Evolutionary conservation across 2,797 vertebrate species (phyloP).

Genomic region (Manis pentadactyla): DNA sequence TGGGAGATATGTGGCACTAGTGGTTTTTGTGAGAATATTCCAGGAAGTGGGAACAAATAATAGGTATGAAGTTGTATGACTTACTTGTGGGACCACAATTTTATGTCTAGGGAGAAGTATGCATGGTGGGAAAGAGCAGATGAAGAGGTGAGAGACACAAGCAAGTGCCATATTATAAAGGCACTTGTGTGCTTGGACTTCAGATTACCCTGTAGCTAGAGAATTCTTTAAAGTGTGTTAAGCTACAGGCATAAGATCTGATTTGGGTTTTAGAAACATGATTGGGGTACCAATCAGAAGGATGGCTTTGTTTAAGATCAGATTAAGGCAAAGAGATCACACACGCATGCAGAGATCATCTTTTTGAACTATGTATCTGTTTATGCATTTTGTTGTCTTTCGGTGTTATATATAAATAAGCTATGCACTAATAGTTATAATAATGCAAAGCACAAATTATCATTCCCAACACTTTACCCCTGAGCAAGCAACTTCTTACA

Average conservation of each 20-base stretch:
- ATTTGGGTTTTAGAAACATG: neutral
- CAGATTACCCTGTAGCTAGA: neutral
- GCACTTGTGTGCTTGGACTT: neutral
- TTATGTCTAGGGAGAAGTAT: neutral
- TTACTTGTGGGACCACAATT: neutral
- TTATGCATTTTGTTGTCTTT: conserved; percentile 12
- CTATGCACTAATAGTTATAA: neutral
- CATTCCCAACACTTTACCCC: neutral
- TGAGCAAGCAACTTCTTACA: neutral
- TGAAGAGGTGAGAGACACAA: neutral
- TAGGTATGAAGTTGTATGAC: neutral
- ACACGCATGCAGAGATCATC: neutral
- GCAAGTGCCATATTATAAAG: neutral
- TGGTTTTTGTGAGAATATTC: neutral
- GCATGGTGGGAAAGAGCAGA: neutral
- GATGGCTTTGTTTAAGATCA: neutral
- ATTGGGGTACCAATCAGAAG: neutral
- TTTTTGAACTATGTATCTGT: neutral
- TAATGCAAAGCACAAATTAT: neutral
- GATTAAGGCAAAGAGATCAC: conserved; percentile 27
- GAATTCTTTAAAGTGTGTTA: neutral
- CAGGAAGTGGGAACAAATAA: neutral
- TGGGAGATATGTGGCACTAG: neutral
- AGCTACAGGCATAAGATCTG: neutral
- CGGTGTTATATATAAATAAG: neutral